Base-by-base conservation (phyloP, 2,888 invertebrate species). In the Sisyra terminalis region DNA sequence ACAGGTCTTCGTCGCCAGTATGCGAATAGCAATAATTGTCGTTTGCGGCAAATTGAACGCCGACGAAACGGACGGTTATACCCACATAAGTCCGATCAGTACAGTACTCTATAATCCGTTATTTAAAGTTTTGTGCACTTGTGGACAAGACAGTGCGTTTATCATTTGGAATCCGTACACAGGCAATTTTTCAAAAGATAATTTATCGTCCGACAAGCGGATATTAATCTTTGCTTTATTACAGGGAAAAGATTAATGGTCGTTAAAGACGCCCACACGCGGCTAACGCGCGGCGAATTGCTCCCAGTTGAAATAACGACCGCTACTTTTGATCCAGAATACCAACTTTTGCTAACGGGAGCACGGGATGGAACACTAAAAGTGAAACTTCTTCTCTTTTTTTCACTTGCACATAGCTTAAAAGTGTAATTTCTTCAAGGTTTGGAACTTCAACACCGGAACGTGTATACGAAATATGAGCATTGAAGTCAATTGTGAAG, bases 361-460 rank as follows among this genome's bases (percentile, higher is more conserved):
- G 86, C 83, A 0, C 70, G 78, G 40, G 77, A 85, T 57, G 88
- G 88, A 9, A 71, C 77, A 0, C 63, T 88, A 6, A 82, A 80
- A 65, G 69, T 64, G 35, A 32, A 7, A 2, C 1, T 35, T 31
- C 13, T 3, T 31, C 13, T 13, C 9, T 8, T 29, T 29, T 29
- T 29, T 29, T 10, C n/a, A 34, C 13, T 34, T 34, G 6, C 11
- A 34, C 9, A 34, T n/a, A n/a, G n/a, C 7, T 24, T 24, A 24
- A 3, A 24, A 24, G 3, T 24, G 24, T 5, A 24, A 24, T 5
- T 7, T 24, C 7, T 24, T 24, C 24, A 24, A 74, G 66, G 69
- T 86, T 29, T 89, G 89, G 89, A 83, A 86, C 59, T 87, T 86
- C 54, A 85, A 83, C 55, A 79, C 80, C 16, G 85, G 85, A 0